Evolutionary conservation across 1,140 invertebrate species (phyloP).

Genomic region (Trachelipus rathkii): DNA sequence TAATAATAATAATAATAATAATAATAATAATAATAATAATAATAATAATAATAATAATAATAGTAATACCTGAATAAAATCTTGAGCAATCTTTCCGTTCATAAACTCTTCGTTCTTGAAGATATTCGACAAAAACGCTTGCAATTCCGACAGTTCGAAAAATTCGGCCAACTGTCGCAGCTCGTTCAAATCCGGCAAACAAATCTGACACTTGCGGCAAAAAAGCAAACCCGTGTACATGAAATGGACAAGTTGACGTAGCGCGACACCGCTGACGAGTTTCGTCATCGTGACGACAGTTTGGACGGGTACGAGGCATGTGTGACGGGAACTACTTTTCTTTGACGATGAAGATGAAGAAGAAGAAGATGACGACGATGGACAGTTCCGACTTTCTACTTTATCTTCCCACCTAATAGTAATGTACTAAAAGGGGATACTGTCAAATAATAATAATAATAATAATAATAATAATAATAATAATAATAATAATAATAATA

Average conservation of each 20-base stretch:
- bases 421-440: neutral
- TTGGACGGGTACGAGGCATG: constrained; percentile 53
- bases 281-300: constrained; percentile 75
- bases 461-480: too few relatives aligned
- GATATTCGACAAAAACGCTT: constrained; percentile 70
- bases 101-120: constrained; percentile 66
- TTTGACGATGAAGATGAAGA: constrained; percentile 31
- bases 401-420: constrained; percentile 37
- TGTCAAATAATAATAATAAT: neutral
- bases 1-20: too few relatives aligned
- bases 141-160: constrained; percentile 75
- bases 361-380: too few relatives aligned
- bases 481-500: too few relatives aligned
- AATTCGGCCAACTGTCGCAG: constrained; percentile 70
- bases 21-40: too few relatives aligned
- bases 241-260: constrained; percentile 81
- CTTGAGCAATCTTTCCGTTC: constrained; percentile 69
- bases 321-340: constrained; percentile 29
- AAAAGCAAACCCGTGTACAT: constrained; percentile 71
- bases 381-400: constrained; percentile 30
- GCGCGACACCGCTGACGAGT: constrained; percentile 71
- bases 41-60: too few relatives aligned
- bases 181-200: constrained; percentile 57
- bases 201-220: constrained; percentile 40
- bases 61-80: constrained; percentile 58